Base-by-base conservation (phyloP, 2,888 invertebrate genomes). In the Liodrosophila aerea region DNA sequence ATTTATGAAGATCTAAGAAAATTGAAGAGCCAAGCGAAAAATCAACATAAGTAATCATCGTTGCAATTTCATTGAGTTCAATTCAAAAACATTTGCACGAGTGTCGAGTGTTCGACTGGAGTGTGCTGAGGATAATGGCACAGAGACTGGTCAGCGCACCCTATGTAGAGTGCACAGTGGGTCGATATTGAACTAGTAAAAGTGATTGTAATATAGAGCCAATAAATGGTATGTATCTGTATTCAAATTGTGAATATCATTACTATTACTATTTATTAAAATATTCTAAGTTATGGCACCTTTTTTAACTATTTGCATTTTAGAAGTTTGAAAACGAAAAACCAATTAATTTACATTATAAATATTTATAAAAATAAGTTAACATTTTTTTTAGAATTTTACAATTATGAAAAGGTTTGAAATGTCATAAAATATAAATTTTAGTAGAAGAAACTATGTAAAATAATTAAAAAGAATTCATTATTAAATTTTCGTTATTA, bases 1-100 rank as follows among this genome's bases (percentile, higher is more conserved):
- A 80, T 82, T 81, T 76, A 85, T 78, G 85, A 75, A 56, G 64
- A 51, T 64, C 52, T 71, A 74, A 51, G 43, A 29, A 58, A 72
- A 68, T 34, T 69, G 74, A 73, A 62, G 57, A 64, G 66, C 46
- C 31, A 64, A 80, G 61, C 65, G 47, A 40, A 74, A 69, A 78
- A 85, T 85, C 86, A 85, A 82, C 86, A 86, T 85, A 73, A 69
- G 57, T 63, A 73, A 82, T 86, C 86, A 86, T 86, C 64, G 76
- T 66, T 76, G 74, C 81, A 83, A 81, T 87, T 86, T 72, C 85
- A 76, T 86, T 81, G 86, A 81, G 86, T 18, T 59, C 85, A 72
- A 83, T 85, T 83, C 86, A 80, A 85, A 84, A 81, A 85, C 85
- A 81, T 86, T 86, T 58, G 64, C 63, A 57, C 36, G 34, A 63